A percentile compares a stretch with the other conserved stretches of the same genome.
Evolutionary conservation across 2,888 invertebrate genomes (phyloP).

Genomic region (Synanthedon tipuliformis): DNA sequence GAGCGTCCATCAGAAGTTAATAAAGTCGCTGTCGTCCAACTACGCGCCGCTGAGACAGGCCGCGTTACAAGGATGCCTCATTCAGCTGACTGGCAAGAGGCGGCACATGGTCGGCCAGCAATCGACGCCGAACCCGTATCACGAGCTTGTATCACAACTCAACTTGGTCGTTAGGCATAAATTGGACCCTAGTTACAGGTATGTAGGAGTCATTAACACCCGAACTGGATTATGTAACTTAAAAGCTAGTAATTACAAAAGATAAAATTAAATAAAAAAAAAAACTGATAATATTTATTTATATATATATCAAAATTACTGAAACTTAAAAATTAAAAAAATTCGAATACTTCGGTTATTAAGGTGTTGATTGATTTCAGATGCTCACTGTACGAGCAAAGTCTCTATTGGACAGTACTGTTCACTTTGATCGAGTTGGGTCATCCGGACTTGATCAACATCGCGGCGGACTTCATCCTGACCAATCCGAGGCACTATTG

Average conservation of each 20-base stretch:
- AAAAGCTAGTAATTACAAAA: too few relatives aligned
- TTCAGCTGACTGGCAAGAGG: constrained; percentile 33
- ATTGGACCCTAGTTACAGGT: constrained; percentile 9
- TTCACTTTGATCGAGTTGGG: constrained; percentile 51
- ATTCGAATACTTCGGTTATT: too few relatives aligned
- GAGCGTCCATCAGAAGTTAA: constrained; percentile 49
- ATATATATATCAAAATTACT: too few relatives aligned
- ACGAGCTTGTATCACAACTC: constrained; percentile 36
- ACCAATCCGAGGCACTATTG: constrained; percentile 50
- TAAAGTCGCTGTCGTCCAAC: constrained; percentile 46
- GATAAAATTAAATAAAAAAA: too few relatives aligned
- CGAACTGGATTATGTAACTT: too few relatives aligned
- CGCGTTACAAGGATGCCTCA: constrained; percentile 52
- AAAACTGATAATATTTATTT: too few relatives aligned
- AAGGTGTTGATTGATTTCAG: constrained; percentile 20
- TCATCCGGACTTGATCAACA: constrained; percentile 43
- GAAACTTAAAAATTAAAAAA: too few relatives aligned
- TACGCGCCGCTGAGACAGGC: constrained; percentile 56
- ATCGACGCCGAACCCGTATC: constrained; percentile 20
- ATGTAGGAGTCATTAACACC: not conserved
- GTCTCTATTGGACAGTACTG: constrained; percentile 55
- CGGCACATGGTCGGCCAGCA: constrained; percentile 13
- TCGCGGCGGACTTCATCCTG: constrained; percentile 49
- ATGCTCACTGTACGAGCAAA: constrained; percentile 57
- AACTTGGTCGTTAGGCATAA: constrained; percentile 31